Conservation (phyloP, 2,888 invertebrate species). For the Andrena hattorfiana region DNA sequence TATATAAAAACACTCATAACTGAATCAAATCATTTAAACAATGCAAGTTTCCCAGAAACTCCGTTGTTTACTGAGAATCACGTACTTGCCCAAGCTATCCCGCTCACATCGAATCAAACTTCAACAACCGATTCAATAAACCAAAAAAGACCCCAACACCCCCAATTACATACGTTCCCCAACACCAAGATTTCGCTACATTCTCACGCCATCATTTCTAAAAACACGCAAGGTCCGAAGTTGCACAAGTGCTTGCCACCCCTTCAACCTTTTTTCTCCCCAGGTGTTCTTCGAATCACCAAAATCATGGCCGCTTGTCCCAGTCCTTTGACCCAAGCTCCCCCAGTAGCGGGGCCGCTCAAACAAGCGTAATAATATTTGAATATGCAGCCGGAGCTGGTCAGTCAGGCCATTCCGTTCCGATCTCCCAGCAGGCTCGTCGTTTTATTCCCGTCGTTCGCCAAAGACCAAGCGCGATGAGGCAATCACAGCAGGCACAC, state of each 20-base stretch:
- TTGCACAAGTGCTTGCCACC: background rate
- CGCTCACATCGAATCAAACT: too few relatives aligned
- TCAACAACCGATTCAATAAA: too few relatives aligned
- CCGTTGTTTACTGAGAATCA: too few relatives aligned
- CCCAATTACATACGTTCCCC: too few relatives aligned
- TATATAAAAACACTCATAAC: too few relatives aligned
- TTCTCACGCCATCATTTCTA: too few relatives aligned
- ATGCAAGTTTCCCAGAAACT: too few relatives aligned
- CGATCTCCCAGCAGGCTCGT: background rate
- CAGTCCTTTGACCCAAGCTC: slow-evolving; percentile 5
- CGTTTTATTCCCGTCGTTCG: background rate
- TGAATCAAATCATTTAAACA: too few relatives aligned
- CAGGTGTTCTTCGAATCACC: background rate
- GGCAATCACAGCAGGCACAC: slow-evolving; percentile 36
- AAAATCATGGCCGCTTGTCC: background rate
- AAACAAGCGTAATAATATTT: slow-evolving; percentile 2
- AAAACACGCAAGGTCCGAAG: background rate
- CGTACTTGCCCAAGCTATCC: too few relatives aligned
- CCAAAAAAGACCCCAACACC: too few relatives aligned
- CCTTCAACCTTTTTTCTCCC: background rate
- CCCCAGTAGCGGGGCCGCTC: background rate
- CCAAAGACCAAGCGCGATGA: slow-evolving; percentile 13
- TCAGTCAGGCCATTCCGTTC: slow-evolving; percentile 24
- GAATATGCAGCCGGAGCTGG: background rate
- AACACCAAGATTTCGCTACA: too few relatives aligned